phyloP scores from a whole-genome alignment of 1,140 invertebrate species.

The Cotesia glomerata region DNA sequence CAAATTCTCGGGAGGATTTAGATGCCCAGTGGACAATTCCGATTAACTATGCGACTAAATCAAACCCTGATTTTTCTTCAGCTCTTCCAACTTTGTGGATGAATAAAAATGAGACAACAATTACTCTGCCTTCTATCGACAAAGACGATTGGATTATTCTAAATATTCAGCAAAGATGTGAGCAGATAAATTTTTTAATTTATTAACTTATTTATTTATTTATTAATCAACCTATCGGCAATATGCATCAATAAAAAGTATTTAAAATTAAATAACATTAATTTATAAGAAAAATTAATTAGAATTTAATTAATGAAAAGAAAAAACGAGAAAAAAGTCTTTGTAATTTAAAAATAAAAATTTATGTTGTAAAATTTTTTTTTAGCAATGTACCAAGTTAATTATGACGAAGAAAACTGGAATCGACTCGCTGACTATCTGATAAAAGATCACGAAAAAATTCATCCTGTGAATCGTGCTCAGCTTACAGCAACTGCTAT shows the following conservation, averaged over 20 bases:
- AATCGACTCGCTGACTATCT: neutral
- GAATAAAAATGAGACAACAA: neutral
- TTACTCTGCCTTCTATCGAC: neutral
- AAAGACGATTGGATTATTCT: constrained; percentile 16
- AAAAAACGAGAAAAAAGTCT: no score
- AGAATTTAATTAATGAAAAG: no score
- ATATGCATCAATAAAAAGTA: no score
- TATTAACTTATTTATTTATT: no score
- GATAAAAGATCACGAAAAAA: neutral
- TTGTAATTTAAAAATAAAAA: neutral
- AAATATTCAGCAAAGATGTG: constrained; percentile 6
- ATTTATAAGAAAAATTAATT: no score
- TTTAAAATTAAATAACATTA: no score
- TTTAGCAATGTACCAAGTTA: neutral
- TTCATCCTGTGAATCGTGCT: neutral
- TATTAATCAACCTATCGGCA: no score
- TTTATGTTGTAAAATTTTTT: neutral
- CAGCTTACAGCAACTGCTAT: neutral
- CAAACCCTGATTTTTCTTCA: constrained; percentile 11
- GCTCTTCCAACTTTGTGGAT: neutral
- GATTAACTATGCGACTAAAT: constrained; percentile 4
- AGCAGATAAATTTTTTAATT: no score
- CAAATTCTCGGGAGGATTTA: neutral
- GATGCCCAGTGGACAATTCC: constrained; percentile 1
- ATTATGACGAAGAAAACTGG: constrained; percentile 11